phyloP scores from a whole-genome alignment of 2,797 vertebrate species.

The Monodelphis domestica region DNA sequence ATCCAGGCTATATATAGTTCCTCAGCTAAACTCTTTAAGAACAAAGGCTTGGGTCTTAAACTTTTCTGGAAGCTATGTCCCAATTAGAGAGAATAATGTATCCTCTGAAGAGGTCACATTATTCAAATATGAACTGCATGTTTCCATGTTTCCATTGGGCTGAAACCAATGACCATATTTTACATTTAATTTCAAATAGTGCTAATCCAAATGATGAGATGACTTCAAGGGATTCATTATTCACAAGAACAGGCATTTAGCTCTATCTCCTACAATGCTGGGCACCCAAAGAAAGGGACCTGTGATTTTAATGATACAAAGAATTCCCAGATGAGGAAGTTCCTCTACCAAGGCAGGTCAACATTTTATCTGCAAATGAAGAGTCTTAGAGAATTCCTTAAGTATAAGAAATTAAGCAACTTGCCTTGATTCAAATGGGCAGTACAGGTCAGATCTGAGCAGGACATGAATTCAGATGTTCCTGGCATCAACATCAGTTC shows the following conservation, averaged over 20 bases:
- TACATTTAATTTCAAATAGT: not conserved
- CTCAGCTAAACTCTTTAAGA: not conserved
- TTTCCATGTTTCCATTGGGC: not conserved
- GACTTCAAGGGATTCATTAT: not conserved
- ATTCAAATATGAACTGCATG: not conserved
- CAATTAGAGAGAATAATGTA: not conserved
- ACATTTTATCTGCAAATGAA: not conserved
- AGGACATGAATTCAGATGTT: not conserved
- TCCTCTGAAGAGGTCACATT: not conserved
- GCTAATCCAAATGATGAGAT: not conserved
- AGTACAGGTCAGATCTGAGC: not conserved
- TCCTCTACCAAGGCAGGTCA: not conserved
- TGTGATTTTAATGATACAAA: not conserved
- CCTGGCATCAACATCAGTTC: not conserved
- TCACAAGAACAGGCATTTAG: not conserved
- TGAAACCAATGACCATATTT: not conserved
- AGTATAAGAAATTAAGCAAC: not conserved
- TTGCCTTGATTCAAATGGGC: not conserved
- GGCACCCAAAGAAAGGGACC: not conserved
- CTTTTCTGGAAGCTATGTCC: not conserved
- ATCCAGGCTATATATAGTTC: not conserved
- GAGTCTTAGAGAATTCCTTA: not conserved
- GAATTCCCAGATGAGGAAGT: not conserved
- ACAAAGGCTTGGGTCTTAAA: not conserved
- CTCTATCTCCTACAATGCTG: not conserved